Base-by-base conservation (phyloP, 2,113 vertebrate species). In the Guaruba guarouba region DNA sequence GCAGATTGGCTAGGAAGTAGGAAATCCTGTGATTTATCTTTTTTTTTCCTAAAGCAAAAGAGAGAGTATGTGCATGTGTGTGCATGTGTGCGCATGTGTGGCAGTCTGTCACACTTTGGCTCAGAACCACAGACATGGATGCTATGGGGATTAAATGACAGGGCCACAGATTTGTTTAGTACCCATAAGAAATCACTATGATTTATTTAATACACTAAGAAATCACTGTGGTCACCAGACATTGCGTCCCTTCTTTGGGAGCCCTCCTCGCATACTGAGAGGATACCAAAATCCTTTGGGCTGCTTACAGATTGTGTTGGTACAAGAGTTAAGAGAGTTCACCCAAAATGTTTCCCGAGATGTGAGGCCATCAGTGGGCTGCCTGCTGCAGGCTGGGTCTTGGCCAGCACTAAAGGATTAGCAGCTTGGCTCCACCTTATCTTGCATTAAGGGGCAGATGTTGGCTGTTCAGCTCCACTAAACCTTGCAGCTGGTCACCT, bases 401-500 rank as follows among this genome's bases (percentile, higher is more conserved):
- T 3, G 35, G 73, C 91, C 86, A 78, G n/a, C 64, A 9, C 4
- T 5, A 24, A 49, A 39, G 73, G 48, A 86, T 91, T 16, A 78
- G 82, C 82, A 92, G 91, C 68, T 59, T 95, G 64, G 51, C 86
- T 96, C 61, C 31, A 37, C 4, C 4, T 48, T 73, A 44, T 74
- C 73, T 59, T 6, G 10, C 61, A 37, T 39, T 16, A 43, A 86
- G 73, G 61, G 83, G 83, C 95, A 97, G 94, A 93, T 95, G 86
- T 92, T 93, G 86, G 51, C 82, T 13, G 8, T 87, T 63, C 20
- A 80, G 75, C 82, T 62, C 76, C 67, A 23, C 75, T 92, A 80
- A 95, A 73, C 27, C 69, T 69, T 75, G 61, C 94, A 96, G 92
- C 92, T 95, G 92, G 76, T 68, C 73, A 84, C 61, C 86, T 79